phyloP scores from a whole-genome alignment of 2,888 invertebrate genomes.

The Cheilosia soror region DNA sequence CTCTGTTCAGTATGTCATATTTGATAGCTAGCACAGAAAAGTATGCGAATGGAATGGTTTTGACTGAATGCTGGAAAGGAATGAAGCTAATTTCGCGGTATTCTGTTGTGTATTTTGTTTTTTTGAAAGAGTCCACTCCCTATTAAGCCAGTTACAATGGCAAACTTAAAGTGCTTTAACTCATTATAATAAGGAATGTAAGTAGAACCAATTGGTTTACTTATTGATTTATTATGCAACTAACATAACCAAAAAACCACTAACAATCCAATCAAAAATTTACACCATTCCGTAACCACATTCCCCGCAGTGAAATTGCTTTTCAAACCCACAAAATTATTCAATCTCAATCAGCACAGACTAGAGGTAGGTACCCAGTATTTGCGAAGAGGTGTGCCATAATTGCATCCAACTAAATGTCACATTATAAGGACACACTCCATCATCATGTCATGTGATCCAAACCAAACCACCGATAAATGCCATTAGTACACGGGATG shows the following conservation, averaged over 20 bases:
- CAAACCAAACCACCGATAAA: constrained; percentile 57
- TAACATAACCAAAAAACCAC: constrained; percentile 27
- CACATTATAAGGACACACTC: constrained; percentile 72
- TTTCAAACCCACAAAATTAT: constrained; percentile 40
- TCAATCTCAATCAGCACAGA: constrained; percentile 38
- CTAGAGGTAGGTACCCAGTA: neutral
- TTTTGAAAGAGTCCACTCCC: neutral
- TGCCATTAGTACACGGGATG: constrained; percentile 61
- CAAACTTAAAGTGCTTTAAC: too few species aligned
- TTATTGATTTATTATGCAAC: constrained; percentile 7
- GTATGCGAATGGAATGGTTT: too few species aligned
- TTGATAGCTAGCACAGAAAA: too few species aligned
- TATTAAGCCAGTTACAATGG: neutral
- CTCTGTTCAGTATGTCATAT: too few species aligned
- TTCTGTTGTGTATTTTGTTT: too few species aligned
- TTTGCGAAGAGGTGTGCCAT: constrained; percentile 63
- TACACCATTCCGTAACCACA: constrained; percentile 48
- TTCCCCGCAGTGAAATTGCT: constrained; percentile 42
- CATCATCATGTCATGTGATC: constrained; percentile 62
- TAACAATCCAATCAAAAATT: constrained; percentile 55
- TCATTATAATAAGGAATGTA: too few species aligned
- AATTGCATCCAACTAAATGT: constrained; percentile 69
- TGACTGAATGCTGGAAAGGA: too few species aligned
- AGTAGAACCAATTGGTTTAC: too few species aligned
- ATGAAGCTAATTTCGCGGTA: too few species aligned